phyloP scores from a whole-genome alignment of 2,797 vertebrate genomes.

The Hypotaenidia okinawae region DNA sequence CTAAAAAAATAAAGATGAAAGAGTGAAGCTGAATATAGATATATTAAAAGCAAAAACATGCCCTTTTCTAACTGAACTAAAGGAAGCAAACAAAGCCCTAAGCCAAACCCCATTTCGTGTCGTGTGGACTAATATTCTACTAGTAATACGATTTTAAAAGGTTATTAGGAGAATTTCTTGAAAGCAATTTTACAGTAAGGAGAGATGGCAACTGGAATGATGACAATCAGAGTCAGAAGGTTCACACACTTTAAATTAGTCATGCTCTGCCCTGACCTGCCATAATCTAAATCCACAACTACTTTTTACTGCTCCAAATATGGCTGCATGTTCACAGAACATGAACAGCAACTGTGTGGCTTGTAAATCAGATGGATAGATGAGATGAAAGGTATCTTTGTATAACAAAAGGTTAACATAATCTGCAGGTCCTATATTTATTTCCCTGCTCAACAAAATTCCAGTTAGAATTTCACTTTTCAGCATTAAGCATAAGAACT shows the following conservation, averaged over 20 bases:
- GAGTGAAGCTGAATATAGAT: neutral
- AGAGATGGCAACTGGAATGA: neutral
- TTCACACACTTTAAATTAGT: neutral
- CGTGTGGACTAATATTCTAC: neutral
- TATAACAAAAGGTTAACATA: neutral
- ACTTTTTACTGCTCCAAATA: rapidly evolving
- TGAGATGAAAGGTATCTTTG: neutral
- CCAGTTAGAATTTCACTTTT: neutral
- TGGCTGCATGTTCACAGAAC: neutral
- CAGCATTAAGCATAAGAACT: neutral
- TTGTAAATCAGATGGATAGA: neutral
- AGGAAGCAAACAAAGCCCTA: neutral
- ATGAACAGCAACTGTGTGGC: neutral
- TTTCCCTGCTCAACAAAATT: slow-evolving; percentile 5
- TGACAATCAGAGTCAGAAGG: neutral
- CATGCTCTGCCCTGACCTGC: neutral
- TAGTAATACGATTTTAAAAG: neutral
- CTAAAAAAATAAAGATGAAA: slow-evolving; percentile 19
- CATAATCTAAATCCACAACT: neutral
- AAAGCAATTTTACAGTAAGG: neutral
- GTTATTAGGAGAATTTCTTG: neutral
- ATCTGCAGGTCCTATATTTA: neutral
- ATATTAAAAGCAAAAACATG: neutral
- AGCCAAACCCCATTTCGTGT: neutral
- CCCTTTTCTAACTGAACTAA: neutral